Conservation (phyloP, 2,888 invertebrate species). For the Malthinus flaveolus region DNA sequence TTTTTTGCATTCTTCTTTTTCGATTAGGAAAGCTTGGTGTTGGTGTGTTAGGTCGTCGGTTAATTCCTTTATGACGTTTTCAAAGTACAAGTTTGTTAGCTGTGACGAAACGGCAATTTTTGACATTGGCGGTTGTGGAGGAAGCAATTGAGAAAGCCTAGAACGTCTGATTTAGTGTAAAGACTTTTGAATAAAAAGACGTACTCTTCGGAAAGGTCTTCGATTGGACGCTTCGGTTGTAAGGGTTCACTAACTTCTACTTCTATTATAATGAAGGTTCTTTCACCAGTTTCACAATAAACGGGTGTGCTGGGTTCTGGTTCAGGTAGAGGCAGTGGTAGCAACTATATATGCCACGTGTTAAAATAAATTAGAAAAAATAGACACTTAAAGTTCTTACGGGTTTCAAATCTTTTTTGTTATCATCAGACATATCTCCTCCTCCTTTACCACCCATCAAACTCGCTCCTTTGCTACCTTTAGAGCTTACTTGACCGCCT, state of each 20-base stretch:
- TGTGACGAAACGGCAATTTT: slow-evolving; percentile 40
- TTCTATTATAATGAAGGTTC: slow-evolving; percentile 50
- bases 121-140: slow-evolving; percentile 28
- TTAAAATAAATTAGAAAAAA: too few species aligned
- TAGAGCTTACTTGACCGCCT: slow-evolving; percentile 15
- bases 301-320: slow-evolving; percentile 45
- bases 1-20: slow-evolving; percentile 32
- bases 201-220: slow-evolving; percentile 44
- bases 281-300: slow-evolving; percentile 45
- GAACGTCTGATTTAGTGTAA: neutral
- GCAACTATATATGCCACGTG: slow-evolving; percentile 17
- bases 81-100: slow-evolving; percentile 43
- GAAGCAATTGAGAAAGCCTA: slow-evolving; percentile 33
- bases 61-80: slow-evolving; percentile 42
- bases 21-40: slow-evolving; percentile 39
- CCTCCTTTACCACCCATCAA: too few species aligned
- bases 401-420: slow-evolving; percentile 14
- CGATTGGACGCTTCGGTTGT: slow-evolving; percentile 38
- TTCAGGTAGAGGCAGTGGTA: slow-evolving; percentile 34
- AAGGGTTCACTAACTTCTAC: slow-evolving; percentile 47
- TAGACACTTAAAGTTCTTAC: neutral
- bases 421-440: neutral
- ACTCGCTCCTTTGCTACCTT: neutral
- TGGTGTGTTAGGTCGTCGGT: slow-evolving; percentile 43
- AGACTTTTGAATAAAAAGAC: neutral